Evolutionary conservation across 2,797 vertebrate species (phyloP).

Genomic region (Trachurus trachurus): DNA sequence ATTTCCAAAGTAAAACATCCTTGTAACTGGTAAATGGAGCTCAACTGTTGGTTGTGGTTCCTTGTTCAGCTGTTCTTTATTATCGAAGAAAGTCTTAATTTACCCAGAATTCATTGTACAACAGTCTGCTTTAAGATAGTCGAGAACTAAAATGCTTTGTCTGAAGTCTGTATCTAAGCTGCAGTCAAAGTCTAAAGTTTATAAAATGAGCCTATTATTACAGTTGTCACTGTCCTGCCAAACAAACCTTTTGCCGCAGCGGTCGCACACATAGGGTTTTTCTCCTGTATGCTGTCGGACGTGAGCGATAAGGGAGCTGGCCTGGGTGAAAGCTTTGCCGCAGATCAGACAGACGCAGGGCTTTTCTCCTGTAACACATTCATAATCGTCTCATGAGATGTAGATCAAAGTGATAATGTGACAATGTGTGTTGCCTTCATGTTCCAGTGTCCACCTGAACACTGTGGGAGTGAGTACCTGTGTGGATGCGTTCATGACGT

Average conservation of each 20-base stretch:
- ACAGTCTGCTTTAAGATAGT: no score
- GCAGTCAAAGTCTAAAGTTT: neutral
- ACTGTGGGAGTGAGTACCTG: constrained; percentile 83
- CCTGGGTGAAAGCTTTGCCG: constrained; percentile 98
- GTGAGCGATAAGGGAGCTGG: constrained; percentile 98
- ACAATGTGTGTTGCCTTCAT: neutral
- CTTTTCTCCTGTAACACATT: constrained; percentile 91
- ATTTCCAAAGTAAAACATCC: no score
- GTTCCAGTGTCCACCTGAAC: neutral
- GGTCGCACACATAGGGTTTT: constrained; percentile 98
- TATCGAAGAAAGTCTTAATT: no score
- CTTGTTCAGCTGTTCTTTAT: no score
- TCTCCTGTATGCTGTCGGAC: constrained; percentile 98
- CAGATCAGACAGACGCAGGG: constrained; percentile 96
- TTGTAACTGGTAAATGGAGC: no score
- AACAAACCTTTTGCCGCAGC: constrained; percentile 95
- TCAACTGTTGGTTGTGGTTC: no score
- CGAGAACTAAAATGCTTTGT: no score
- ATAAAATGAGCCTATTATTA: neutral
- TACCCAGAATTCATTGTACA: no score
- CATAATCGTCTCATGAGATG: neutral
- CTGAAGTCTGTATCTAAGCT: no score
- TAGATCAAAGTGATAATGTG: neutral
- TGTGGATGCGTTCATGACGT: constrained; percentile 97
- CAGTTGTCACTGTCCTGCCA: neutral